A percentile compares a stretch with the other conserved stretches of the same genome.
Evolutionary conservation across 2,113 vertebrate genomes (phyloP).

Genomic region (Cyphomyrus plagiostoma): DNA sequence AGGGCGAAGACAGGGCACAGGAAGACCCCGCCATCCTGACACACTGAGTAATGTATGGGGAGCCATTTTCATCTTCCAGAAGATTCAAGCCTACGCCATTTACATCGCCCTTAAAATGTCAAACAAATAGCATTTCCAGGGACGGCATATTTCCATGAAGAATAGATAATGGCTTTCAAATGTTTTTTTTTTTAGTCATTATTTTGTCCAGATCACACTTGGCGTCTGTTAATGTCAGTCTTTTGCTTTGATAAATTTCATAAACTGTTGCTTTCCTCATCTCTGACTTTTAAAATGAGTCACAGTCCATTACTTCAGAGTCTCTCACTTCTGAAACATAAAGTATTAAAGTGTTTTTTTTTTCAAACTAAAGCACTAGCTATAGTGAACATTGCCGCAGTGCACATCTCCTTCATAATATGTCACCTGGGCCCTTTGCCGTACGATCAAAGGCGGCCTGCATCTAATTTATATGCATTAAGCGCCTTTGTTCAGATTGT

Average conservation of each 20-base stretch:
- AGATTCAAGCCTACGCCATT: not conserved
- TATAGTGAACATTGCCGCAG: not conserved
- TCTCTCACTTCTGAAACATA: not conserved
- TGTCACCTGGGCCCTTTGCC: not conserved
- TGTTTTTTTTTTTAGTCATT: slow-evolving; percentile 15
- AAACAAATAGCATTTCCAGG: slow-evolving; percentile 5
- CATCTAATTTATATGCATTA: not conserved
- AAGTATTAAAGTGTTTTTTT: not conserved
- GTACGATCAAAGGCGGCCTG: not conserved
- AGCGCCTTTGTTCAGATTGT: slow-evolving; percentile 26
- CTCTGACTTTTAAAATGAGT: slow-evolving; percentile 18
- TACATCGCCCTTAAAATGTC: slow-evolving; percentile 9
- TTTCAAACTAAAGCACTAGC: not conserved
- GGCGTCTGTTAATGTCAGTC: slow-evolving; percentile 20
- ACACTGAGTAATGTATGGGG: not conserved
- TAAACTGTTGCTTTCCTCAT: slow-evolving; percentile 16
- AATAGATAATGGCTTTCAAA: slow-evolving; percentile 16
- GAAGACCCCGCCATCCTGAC: not conserved
- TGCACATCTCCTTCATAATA: not conserved
- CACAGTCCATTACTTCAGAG: slow-evolving; percentile 11
- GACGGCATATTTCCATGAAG: slow-evolving; percentile 4
- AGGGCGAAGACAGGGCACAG: not conserved
- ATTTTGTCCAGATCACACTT: slow-evolving; percentile 16
- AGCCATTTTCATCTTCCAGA: not conserved
- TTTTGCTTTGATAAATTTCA: slow-evolving; percentile 8